Percentiles rank a stretch among this genome's conserved stretches.
Evolutionary conservation across 2,113 vertebrate genomes (phyloP).

Genomic region (Malurus melanocephalus): DNA sequence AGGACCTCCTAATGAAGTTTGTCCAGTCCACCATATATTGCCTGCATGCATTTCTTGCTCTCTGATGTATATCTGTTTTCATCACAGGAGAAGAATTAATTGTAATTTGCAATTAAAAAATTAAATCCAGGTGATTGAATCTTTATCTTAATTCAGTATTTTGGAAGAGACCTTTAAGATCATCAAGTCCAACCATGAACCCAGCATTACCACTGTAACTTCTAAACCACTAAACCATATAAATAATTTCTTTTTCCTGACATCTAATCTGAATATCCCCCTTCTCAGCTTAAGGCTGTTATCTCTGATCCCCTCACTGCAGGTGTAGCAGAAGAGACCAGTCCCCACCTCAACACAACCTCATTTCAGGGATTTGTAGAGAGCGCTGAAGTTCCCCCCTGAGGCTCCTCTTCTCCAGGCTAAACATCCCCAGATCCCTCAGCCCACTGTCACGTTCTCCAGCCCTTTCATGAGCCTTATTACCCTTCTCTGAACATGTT

Average conservation of each 20-base stretch:
- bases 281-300: neutral
- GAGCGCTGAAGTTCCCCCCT: neutral
- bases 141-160: neutral
- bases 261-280: neutral
- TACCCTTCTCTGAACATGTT: neutral
- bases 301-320: neutral
- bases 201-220: neutral
- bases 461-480: neutral
- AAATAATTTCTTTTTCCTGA: neutral
- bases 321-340: neutral
- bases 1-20: neutral
- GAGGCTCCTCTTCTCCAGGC: neutral
- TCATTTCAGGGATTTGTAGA: neutral
- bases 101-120: neutral
- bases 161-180: neutral
- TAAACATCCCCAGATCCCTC: neutral
- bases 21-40: neutral
- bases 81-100: neutral
- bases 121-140: neutral
- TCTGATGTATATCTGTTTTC: neutral
- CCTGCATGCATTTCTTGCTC: neutral
- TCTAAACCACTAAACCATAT: neutral
- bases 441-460: neutral
- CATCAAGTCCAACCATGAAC: neutral
- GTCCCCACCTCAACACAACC: accelerated